Conservation (phyloP, 2,888 invertebrate species). For the Drosophila robusta region DNA sequence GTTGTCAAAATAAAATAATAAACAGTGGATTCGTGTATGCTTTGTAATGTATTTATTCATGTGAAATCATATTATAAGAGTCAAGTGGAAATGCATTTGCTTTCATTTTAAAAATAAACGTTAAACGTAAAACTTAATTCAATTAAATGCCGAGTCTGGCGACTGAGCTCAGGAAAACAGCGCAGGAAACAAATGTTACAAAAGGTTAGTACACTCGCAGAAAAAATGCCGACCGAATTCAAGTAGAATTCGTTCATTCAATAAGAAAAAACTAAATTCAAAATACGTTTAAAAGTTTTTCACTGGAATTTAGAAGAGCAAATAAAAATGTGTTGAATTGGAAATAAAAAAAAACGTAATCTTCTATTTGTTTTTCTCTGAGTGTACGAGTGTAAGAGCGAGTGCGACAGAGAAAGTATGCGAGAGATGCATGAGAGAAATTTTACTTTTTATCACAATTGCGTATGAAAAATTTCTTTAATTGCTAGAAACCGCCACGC, state of each 20-base stretch:
- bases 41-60: constrained; percentile 56
- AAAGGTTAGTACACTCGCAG: constrained; percentile 42
- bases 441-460: constrained; percentile 84
- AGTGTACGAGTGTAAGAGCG: constrained; percentile 6
- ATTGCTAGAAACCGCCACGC: constrained; percentile 83
- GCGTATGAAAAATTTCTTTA: constrained; percentile 84
- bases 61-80: constrained; percentile 47
- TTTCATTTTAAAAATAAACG: constrained; percentile 29
- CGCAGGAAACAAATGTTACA: constrained; percentile 79
- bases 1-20: constrained; percentile 19
- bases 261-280: no score
- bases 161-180: constrained; percentile 42
- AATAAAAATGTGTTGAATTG: no score
- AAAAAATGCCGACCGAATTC: not conserved
- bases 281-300: no score
- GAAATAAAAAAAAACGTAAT: no score
- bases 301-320: no score
- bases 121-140: constrained; percentile 41
- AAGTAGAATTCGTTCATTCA: no score
- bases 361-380: not conserved
- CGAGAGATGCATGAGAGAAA: constrained; percentile 35
- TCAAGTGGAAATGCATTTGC: constrained; percentile 60
- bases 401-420: constrained; percentile 6
- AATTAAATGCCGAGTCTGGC: constrained; percentile 45
- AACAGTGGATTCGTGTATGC: constrained; percentile 17